A percentile compares a stretch with the other conserved stretches of the same genome.
These are phyloP conservation scores for Ectemnius continuus DNA, from an alignment of 2,888 invertebrate species.

Conservation along the genomic window DNA sequence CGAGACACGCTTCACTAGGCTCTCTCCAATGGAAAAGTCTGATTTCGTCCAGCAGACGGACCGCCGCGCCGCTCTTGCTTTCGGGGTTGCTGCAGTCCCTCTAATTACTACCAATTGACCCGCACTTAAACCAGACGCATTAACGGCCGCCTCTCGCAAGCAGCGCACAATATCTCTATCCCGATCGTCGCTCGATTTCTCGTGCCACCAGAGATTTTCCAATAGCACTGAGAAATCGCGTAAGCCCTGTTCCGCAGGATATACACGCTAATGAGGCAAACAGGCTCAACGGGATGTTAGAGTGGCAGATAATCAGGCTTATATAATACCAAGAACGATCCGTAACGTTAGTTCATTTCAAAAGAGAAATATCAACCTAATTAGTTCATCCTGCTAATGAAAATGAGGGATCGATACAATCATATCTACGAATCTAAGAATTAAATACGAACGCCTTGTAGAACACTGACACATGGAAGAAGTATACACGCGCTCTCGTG, in stretches of 20 bases:
- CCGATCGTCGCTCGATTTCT: neutral
- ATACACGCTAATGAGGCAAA: neutral
- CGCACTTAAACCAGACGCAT: neutral
- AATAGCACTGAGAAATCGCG: neutral
- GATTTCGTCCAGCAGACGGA: neutral
- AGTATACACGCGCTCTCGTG: conserved; percentile 37
- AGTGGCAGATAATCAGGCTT: conserved; percentile 17
- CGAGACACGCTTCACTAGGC: neutral
- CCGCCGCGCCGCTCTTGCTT: neutral
- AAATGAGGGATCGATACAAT: neutral
- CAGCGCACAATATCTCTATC: neutral
- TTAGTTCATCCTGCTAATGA: neutral
- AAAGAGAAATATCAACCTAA: too few relatives aligned
- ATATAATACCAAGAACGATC: conserved; percentile 1
- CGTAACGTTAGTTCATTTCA: too few relatives aligned
- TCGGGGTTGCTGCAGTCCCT: neutral
- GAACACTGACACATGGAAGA: conserved; percentile 25
- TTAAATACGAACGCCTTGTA: neutral
- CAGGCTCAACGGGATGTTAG: conserved; percentile 1
- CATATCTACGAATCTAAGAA: too few relatives aligned
- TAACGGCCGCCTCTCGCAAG: neutral
- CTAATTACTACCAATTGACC: conserved; percentile 4
- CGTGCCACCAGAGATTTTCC: neutral
- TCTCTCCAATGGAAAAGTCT: conserved; percentile 3
- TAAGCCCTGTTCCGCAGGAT: neutral